Evolutionary conservation across 2,797 vertebrate genomes (phyloP).

Genomic region (Fratercula arctica): DNA sequence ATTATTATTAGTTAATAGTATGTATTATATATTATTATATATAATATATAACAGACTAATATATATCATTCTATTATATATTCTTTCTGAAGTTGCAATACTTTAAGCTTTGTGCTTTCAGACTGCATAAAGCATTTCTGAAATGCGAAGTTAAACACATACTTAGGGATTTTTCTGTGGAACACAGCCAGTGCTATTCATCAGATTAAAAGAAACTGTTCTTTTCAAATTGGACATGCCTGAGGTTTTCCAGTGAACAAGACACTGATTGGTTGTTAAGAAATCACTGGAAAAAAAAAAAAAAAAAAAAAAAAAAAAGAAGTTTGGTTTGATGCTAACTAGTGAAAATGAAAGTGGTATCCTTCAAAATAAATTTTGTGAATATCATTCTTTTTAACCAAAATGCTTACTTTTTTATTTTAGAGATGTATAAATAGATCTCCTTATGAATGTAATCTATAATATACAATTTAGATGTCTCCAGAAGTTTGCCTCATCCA

Average conservation of each 20-base stretch:
- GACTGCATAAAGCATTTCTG: neutral
- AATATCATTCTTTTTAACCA: neutral
- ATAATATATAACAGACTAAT: neutral
- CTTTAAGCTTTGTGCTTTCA: neutral
- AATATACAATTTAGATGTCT: neutral
- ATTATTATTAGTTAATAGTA: neutral
- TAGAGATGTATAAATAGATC: neutral
- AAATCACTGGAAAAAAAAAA: neutral
- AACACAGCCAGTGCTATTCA: neutral
- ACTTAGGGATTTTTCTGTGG: neutral
- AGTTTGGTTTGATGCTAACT: neutral
- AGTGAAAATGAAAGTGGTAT: neutral
- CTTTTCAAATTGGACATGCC: neutral
- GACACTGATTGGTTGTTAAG: neutral
- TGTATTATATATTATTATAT: neutral
- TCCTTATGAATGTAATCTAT: neutral
- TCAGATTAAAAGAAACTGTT: neutral
- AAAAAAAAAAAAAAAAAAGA: neutral
- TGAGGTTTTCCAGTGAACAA: neutral
- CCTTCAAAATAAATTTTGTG: neutral
- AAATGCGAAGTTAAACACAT: neutral
- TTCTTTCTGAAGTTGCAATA: neutral
- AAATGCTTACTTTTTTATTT: neutral
- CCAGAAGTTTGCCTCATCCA: neutral
- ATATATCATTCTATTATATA: neutral